Conservation (phyloP, 2,113 vertebrate genomes). For the Spea multiplicata region DNA sequence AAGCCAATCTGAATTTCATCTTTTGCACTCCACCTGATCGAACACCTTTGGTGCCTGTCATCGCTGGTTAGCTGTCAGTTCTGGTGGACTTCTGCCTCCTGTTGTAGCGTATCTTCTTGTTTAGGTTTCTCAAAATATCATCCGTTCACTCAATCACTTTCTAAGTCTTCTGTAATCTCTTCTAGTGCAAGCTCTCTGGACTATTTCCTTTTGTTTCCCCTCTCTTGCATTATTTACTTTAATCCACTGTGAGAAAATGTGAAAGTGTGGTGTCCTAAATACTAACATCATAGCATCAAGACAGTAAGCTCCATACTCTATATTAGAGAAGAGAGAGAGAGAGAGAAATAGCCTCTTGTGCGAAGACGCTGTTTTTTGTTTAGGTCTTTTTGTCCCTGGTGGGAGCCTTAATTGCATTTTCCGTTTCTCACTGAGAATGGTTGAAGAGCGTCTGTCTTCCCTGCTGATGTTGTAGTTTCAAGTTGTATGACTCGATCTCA, state of each 20-base stretch:
- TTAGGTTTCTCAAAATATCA: conserved; percentile 69
- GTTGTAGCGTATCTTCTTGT: conserved; percentile 66
- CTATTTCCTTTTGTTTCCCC: conserved; percentile 73
- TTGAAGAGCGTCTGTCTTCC: conserved; percentile 73
- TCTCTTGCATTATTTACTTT: conserved; percentile 79
- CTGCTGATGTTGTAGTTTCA: conserved; percentile 78
- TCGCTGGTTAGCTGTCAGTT: conserved; percentile 50
- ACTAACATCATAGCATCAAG: conserved; percentile 76
- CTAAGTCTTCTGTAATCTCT: conserved; percentile 73
- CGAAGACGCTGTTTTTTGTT: conserved; percentile 77
- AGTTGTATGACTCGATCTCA: conserved; percentile 76
- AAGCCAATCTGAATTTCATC: conserved; percentile 31
- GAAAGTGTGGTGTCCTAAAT: conserved; percentile 80
- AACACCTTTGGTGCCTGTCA: conserved; percentile 51
- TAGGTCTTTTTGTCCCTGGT: conserved; percentile 74
- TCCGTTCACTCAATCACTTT: conserved; percentile 70
- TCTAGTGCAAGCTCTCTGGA: conserved; percentile 70
- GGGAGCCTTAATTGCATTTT: conserved; percentile 86
- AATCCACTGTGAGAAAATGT: conserved; percentile 79
- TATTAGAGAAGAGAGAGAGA: conserved; percentile 36
- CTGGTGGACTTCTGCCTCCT: conserved; percentile 51
- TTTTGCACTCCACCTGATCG: conserved; percentile 46
- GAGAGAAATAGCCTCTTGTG: conserved; percentile 75
- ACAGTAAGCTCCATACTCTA: conserved; percentile 73
- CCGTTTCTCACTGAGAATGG: conserved; percentile 79